Base-by-base conservation (phyloP, 2,888 invertebrate genomes). In the Apotomis betuletana region DNA sequence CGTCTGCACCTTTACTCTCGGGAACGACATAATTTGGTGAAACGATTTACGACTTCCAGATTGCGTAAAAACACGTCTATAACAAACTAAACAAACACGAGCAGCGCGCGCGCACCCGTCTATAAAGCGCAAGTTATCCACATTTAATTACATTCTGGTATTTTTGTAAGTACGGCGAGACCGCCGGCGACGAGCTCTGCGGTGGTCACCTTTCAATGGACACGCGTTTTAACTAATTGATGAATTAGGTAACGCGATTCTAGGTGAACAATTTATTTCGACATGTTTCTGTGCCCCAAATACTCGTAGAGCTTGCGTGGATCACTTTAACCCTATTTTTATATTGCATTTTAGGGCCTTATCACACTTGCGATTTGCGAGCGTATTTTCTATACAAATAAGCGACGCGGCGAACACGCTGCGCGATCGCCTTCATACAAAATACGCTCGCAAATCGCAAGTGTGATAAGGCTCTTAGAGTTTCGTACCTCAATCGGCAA, bases 71-170 rank as follows among this genome's bases (percentile, higher is more conserved):
- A 92, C 90, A 90, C 90, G 90, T 89, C 87, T 92, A 91, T 91
- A 91, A 90, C 86, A 88, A 90, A 90, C 87, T 91, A 92, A 91
- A 91, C 88, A 92, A 92, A 92, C 85, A 91, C 87, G 87, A 85
- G 84, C 88, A 85, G 84, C 88, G 87, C 85, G 89, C 86, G 88
- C 89, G 88, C 92, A 90, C 85, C 89, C 91, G 92, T 90, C 92
- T 90, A 91, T 92, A 92, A 91, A 92, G 91, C 88, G 88, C 88
- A 89, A 90, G 92, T 90, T 91, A 91, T 91, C 90, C 91, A 88
- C 90, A 89, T 93, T 93, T 93, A 92, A 93, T 93, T 92, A 92
- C 92, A 88, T 90, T 90, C 89, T 85, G 91, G 92, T 92, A 92
- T 92, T 92, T 92, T 91, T 91, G 91, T 93, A 90, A 92, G 92